Conservation (phyloP, 2,888 invertebrate genomes). For the Caenorhabditis sinica region DNA sequence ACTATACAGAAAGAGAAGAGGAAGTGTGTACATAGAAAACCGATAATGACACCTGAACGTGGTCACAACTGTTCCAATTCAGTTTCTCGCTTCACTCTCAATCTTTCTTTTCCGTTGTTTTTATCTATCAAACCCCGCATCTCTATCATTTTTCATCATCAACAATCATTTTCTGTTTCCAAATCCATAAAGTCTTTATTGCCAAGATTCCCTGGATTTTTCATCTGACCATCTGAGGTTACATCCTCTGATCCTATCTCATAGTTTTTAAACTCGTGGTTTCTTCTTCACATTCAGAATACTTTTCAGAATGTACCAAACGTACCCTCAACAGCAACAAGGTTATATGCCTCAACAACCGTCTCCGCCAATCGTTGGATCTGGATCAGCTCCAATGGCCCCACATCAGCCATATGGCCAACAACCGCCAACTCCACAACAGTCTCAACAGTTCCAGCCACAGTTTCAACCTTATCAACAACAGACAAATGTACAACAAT, state of each 20-base stretch:
- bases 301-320: slow-evolving; percentile 43
- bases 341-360: slow-evolving; percentile 36
- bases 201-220: neutral
- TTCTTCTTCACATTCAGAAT: neutral
- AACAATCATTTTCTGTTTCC: neutral
- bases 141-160: slow-evolving; percentile 14
- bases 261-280: neutral
- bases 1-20: slow-evolving; percentile 12
- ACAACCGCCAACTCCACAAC: slow-evolving; percentile 19
- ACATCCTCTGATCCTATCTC: neutral
- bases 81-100: slow-evolving; percentile 9
- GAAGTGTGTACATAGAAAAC: slow-evolving; percentile 29
- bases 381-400: slow-evolving; percentile 1
- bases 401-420: slow-evolving; percentile 28
- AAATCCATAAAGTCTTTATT: slow-evolving; percentile 26
- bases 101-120: neutral
- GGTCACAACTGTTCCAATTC: slow-evolving; percentile 31
- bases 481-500: neutral
- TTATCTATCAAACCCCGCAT: neutral
- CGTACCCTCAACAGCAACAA: slow-evolving; percentile 45
- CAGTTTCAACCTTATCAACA: slow-evolving; percentile 29
- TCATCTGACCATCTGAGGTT: neutral
- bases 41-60: slow-evolving; percentile 45
- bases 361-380: slow-evolving; percentile 23
- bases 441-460: slow-evolving; percentile 9